A percentile compares a stretch with the other conserved stretches of the same genome.
These are phyloP conservation scores for Rhinopomastus cyanomelas DNA, from an alignment of 2,113 vertebrate species.

Conservation along the genomic window DNA sequence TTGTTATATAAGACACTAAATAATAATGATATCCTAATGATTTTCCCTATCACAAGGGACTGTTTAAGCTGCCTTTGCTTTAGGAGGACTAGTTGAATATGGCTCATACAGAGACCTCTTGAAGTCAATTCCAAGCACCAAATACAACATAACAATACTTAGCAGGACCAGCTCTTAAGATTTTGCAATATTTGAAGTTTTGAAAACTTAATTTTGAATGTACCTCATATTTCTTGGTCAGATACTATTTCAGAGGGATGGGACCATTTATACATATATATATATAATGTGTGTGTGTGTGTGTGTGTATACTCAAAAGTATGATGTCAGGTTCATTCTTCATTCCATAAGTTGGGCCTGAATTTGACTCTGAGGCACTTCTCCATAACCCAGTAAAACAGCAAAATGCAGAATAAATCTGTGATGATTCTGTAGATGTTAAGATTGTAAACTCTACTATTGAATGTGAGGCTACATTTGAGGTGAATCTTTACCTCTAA, in stretches of 20 bases:
- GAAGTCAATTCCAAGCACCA: not conserved
- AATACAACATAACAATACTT: not conserved
- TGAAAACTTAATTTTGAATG: not conserved
- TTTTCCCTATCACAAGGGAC: not conserved
- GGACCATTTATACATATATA: not conserved
- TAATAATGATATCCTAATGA: not conserved
- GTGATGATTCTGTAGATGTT: not conserved
- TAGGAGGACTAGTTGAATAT: not conserved
- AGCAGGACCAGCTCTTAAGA: not conserved
- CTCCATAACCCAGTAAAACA: not conserved
- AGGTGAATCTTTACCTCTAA: not conserved
- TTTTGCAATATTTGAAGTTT: not conserved
- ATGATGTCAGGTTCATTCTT: not conserved
- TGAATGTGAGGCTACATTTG: not conserved
- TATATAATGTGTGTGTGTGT: too few relatives aligned
- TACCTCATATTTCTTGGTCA: not conserved
- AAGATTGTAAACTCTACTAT: not conserved
- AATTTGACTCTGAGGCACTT: not conserved
- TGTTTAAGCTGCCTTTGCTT: not conserved
- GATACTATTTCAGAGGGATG: not conserved
- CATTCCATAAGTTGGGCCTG: not conserved
- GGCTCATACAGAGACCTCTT: not conserved
- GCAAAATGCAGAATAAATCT: not conserved
- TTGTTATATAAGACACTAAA: not conserved
- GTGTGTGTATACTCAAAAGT: not conserved